These are phyloP conservation scores for Rhagoletis zephyria DNA, from an alignment of 1,140 invertebrate genomes.

Conservation along the genomic window DNA sequence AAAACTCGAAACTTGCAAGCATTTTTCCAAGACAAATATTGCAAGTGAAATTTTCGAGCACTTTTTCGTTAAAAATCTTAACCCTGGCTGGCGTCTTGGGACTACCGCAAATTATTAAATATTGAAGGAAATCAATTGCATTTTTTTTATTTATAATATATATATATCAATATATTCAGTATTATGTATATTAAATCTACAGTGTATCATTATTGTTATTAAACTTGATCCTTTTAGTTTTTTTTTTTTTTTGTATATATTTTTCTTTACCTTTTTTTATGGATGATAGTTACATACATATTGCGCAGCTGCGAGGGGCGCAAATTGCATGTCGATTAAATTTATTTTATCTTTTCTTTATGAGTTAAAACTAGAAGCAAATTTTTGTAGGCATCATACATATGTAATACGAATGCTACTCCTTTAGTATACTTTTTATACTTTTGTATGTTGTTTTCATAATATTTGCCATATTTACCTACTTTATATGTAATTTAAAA, in stretches of 20 bases:
- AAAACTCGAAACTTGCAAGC: too few species aligned
- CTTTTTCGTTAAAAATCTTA: too few species aligned
- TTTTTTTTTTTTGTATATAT: not conserved
- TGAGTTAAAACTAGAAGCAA: not conserved
- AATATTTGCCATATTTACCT: too few species aligned
- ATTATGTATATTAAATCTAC: slow-evolving; percentile 39
- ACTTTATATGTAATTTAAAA: too few species aligned
- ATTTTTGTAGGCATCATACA: slow-evolving; percentile 8
- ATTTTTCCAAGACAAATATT: too few species aligned
- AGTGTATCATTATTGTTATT: slow-evolving; percentile 32
- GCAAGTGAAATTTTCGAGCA: too few species aligned
- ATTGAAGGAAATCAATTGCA: too few species aligned
- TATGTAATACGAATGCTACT: too few species aligned
- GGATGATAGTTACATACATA: not conserved
- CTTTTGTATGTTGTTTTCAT: too few species aligned
- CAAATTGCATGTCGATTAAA: not conserved
- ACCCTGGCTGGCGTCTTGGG: too few species aligned
- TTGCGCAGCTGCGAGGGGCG: not conserved
- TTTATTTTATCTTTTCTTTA: not conserved
- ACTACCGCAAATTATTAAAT: too few species aligned
- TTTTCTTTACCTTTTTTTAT: not conserved
- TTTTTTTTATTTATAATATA: not conserved
- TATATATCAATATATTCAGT: slow-evolving; percentile 37
- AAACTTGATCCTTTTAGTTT: slow-evolving; percentile 32
- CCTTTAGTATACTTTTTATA: too few species aligned